phyloP scores from a whole-genome alignment of 2,888 invertebrate genomes.

The Drosophila neotestacea region DNA sequence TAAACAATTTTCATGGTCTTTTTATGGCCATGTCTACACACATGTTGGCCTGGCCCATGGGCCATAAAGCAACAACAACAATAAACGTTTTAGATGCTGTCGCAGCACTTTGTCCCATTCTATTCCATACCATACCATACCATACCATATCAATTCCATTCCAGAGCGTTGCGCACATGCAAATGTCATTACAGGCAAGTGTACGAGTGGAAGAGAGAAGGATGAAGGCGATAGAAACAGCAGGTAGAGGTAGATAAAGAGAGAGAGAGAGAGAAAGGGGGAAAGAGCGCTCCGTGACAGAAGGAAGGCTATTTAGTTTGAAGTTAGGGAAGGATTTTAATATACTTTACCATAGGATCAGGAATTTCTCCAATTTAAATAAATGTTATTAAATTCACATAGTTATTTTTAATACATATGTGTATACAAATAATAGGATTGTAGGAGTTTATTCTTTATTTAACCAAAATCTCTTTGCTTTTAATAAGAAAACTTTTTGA shows the following conservation, averaged over 20 bases:
- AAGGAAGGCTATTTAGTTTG: background rate
- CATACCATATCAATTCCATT: constrained; percentile 27
- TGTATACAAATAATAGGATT: no score
- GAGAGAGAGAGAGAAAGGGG: background rate
- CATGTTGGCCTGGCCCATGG: constrained; percentile 37
- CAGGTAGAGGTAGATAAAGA: background rate
- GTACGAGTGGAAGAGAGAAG: constrained; percentile 2
- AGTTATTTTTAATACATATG: no score
- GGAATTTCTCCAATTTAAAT: no score
- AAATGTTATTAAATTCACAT: no score
- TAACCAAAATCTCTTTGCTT: background rate
- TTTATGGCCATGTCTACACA: constrained; percentile 49
- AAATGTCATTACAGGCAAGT: constrained; percentile 32
- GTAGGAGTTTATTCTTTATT: no score
- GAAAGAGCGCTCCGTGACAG: no score
- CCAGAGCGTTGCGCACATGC: constrained; percentile 26
- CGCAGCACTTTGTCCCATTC: constrained; percentile 27
- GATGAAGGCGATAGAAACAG: background rate
- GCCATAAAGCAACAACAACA: constrained; percentile 39
- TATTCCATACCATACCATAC: constrained; percentile 34
- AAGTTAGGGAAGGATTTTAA: background rate
- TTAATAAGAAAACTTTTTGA: background rate
- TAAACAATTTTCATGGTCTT: constrained; percentile 52
- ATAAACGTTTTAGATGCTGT: constrained; percentile 19
- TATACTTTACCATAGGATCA: no score